Percentiles rank a stretch among this genome's conserved stretches.
These are phyloP conservation scores for Hydrocynus forskahlii DNA, from an alignment of 2,797 vertebrate genomes.

Conservation along the genomic window DNA sequence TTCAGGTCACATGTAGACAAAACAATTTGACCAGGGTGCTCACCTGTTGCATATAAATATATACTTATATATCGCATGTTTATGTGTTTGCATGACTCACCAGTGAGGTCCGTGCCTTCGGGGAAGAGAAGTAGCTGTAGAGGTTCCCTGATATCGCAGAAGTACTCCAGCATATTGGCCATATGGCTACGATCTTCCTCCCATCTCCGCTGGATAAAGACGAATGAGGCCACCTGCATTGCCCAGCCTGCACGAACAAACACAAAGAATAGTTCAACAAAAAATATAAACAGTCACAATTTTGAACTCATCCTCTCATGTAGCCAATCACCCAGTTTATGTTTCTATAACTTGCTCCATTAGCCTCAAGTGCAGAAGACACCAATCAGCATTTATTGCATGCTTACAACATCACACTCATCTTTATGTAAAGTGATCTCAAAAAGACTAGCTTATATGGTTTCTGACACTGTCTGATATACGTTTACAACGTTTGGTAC, in stretches of 20 bases:
- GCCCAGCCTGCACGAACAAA: slow-evolving; percentile 87
- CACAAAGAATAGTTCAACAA: slow-evolving; percentile 29
- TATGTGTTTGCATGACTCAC: slow-evolving; percentile 72
- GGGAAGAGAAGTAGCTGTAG: slow-evolving; percentile 97
- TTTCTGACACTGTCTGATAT: too few relatives aligned
- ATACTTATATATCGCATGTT: too few relatives aligned
- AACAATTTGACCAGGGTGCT: too few relatives aligned
- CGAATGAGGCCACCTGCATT: slow-evolving; percentile 95
- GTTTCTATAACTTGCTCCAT: neutral
- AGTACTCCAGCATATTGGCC: slow-evolving; percentile 94
- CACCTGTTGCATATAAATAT: too few relatives aligned
- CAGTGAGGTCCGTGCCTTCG: slow-evolving; percentile 97
- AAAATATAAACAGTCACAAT: neutral
- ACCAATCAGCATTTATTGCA: too few relatives aligned
- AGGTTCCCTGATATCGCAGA: slow-evolving; percentile 93
- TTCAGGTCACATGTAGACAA: too few relatives aligned
- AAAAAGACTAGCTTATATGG: too few relatives aligned
- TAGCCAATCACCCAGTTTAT: neutral
- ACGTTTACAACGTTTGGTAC: too few relatives aligned
- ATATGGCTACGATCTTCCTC: slow-evolving; percentile 91
- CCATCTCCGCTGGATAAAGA: slow-evolving; percentile 95
- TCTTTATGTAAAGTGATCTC: too few relatives aligned
- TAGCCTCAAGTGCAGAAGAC: too few relatives aligned
- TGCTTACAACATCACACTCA: too few relatives aligned
- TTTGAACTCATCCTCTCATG: neutral